phyloP scores from a whole-genome alignment of 35 echinoderm and acorn worm genomes.

The Heliocidaris erythrogramma region DNA sequence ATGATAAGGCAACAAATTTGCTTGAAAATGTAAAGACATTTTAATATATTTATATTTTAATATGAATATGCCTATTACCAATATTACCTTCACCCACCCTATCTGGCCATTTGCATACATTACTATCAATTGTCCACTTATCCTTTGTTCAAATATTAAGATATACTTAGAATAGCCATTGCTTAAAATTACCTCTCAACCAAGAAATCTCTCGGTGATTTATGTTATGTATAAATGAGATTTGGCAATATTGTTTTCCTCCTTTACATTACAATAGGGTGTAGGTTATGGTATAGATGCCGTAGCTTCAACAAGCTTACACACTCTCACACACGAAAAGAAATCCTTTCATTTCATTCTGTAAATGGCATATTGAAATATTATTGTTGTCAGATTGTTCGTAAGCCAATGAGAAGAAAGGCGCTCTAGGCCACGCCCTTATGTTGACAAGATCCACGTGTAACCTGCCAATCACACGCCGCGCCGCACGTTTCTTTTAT shows the following conservation, averaged over 20 bases:
- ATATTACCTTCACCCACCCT: no score
- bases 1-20: no score
- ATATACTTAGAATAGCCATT: background rate
- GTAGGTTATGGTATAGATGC: background rate
- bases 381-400: slow-evolving; percentile 17
- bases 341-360: background rate
- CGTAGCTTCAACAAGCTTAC: background rate
- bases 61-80: no score
- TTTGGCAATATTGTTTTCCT: background rate
- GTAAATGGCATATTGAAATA: background rate
- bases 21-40: no score
- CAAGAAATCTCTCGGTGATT: background rate
- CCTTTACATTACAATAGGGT: background rate
- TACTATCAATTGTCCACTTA: background rate
- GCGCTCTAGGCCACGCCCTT: background rate
- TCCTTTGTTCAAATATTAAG: background rate
- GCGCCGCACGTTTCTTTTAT: slow-evolving; percentile 46
- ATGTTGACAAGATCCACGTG: slow-evolving; percentile 32
- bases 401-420: slow-evolving; percentile 22
- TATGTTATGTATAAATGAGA: background rate
- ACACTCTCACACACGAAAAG: background rate
- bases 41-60: no score
- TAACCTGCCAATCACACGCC: slow-evolving; percentile 46
- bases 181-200: background rate
- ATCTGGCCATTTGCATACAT: background rate